Evolutionary conservation across 2,888 invertebrate species (phyloP), one percentile per base, ranked within the genome.

Genomic region (Scaptomyza tumidula): DNA sequence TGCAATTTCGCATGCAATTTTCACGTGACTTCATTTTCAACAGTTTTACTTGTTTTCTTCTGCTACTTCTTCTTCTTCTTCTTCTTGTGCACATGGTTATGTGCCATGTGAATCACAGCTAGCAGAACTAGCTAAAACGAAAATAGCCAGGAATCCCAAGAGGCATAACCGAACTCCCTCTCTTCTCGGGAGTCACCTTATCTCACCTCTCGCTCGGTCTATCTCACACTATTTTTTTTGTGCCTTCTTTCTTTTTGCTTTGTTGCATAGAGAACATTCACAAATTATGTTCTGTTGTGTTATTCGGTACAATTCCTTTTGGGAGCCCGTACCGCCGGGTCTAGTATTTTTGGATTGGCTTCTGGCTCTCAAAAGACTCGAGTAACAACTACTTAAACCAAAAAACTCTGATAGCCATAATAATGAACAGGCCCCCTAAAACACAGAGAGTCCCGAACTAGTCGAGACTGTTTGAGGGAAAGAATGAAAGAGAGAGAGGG

Each of bases 1-100:
- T 86, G 89, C 85, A 88, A 86, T 88, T 82, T 83, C 67, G 64
- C 66, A 70, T 82, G 83, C 81, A 76, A 78, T 87, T 80, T 86
- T 71, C 80, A 71, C 80, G 60, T 76, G 64, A 60, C 71, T 79
- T 76, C 76, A 54, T 63, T 65, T 64, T 63, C 27, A 61, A 27
- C 59, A 33, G 57, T 67, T 53, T 52, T 66, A 4, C 24, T 52
- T n/a, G 43, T 48, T 48, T 58, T 43, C 33, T 14, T 10, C 24
- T 14, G 27, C 19, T 48, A 27, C n/a, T 46, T 52, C 9, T 35
- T 35, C 13, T 50, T 10, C 33, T 16, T 39, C 24, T 49, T 49
- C 16, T 48, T 56, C 11, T 35, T 52, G 6, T 52, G 19, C 66
- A 29, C 56, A 46, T 45, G 39, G 43, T 11, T 19, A 57, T 65